phyloP scores from a whole-genome alignment of 2,888 invertebrate genomes.

The Hyposoter dolosus region DNA sequence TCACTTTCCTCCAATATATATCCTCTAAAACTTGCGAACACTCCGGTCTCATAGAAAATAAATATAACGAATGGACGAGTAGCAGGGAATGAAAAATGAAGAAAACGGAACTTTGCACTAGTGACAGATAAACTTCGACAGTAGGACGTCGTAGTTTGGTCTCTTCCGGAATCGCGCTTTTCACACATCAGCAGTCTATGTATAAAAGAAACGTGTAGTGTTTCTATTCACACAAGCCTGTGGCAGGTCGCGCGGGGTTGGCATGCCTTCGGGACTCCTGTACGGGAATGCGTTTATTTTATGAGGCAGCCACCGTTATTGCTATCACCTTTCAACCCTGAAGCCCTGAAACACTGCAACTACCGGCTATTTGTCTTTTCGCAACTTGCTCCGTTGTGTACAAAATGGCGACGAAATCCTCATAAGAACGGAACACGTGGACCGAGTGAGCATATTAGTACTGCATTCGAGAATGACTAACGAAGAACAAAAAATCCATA shows the following conservation, averaged over 20 bases:
- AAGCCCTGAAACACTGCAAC: conserved; percentile 8
- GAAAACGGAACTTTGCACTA: background rate
- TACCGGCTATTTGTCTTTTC: conserved; percentile 59
- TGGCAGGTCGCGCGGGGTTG: conserved; percentile 12
- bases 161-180: background rate
- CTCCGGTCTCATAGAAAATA: background rate
- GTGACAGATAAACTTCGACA: background rate
- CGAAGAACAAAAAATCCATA: background rate
- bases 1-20: background rate
- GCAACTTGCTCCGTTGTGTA: conserved; percentile 47
- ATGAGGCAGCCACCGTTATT: conserved; percentile 6
- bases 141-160: background rate
- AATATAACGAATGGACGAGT: background rate
- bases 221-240: conserved; percentile 48
- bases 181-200: background rate
- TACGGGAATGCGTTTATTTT: conserved; percentile 42
- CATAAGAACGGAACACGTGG: conserved; percentile 2
- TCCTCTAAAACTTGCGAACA: background rate
- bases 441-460: conserved; percentile 8
- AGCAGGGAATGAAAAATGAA: background rate
- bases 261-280: conserved; percentile 31
- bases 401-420: background rate
- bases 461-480: conserved; percentile 6
- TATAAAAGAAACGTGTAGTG: background rate
- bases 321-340: background rate